Conservation (phyloP, 2,113 vertebrate species). For the Stictonetta naevosa region DNA sequence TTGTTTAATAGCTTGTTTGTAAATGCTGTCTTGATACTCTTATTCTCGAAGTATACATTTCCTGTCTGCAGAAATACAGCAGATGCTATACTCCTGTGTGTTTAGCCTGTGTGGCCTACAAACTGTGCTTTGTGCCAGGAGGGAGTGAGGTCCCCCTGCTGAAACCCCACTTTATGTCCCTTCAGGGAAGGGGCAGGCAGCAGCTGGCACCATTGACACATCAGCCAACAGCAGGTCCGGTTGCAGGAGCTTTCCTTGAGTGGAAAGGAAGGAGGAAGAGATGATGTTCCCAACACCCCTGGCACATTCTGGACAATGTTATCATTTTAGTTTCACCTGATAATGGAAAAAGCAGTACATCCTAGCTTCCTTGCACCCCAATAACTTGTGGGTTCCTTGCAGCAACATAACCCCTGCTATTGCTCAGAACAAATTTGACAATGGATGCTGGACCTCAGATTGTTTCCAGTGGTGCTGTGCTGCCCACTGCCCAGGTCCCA, state of each 20-base stretch:
- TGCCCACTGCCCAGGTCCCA: background rate
- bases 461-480: background rate
- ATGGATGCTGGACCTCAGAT: background rate
- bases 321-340: rapidly evolving
- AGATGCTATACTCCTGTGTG: background rate
- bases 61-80: background rate
- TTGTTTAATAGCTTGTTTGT: background rate
- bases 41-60: background rate
- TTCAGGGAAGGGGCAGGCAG: rapidly evolving
- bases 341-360: background rate
- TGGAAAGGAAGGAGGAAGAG: background rate
- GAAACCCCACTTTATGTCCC: background rate
- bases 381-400: rapidly evolving
- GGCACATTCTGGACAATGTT: rapidly evolving
- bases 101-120: background rate
- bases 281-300: rapidly evolving
- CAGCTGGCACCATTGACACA: rapidly evolving
- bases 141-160: rapidly evolving
- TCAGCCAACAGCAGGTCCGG: background rate
- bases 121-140: background rate
- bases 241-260: background rate
- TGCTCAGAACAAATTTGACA: background rate
- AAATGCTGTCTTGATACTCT: background rate
- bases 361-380: background rate
- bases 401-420: background rate